A percentile compares a stretch with the other conserved stretches of the same genome.
These are phyloP conservation scores for Drosophila takahashii DNA, from an alignment of 1,140 invertebrate species.

Conservation along the genomic window DNA sequence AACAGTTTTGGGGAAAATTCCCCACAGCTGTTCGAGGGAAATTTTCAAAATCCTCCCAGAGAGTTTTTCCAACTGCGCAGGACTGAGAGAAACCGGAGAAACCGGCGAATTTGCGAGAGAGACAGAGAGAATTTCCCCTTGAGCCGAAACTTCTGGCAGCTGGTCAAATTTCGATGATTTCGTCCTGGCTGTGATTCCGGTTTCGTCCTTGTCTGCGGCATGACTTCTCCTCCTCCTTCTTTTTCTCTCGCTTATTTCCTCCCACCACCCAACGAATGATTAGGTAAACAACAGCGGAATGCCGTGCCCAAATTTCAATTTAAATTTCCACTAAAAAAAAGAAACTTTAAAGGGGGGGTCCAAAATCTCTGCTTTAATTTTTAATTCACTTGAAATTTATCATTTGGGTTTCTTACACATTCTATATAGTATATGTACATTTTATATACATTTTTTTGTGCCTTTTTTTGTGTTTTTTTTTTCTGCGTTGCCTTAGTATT, in stretches of 20 bases:
- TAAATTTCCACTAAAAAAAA: not conserved
- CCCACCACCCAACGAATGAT: constrained; percentile 23
- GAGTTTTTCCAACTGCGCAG: constrained; percentile 43
- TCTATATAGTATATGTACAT: not conserved
- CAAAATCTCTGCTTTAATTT: constrained; percentile 5
- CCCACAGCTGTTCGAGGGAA: constrained; percentile 18
- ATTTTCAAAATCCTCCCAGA: not conserved
- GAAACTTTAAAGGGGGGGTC: not conserved
- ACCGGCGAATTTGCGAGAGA: not conserved
- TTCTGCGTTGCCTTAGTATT: constrained; percentile 51
- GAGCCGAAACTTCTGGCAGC: constrained; percentile 20
- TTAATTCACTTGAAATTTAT: constrained; percentile 10
- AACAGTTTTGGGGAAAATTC: constrained; percentile 42
- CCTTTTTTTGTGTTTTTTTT: not conserved
- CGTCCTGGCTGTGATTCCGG: constrained; percentile 33
- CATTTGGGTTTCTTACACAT: constrained; percentile 1
- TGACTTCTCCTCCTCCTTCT: not conserved
- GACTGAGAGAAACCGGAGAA: constrained; percentile 9
- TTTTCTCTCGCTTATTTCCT: not conserved
- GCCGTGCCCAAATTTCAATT: constrained; percentile 8
- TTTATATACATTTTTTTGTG: not conserved
- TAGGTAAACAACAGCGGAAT: constrained; percentile 49
- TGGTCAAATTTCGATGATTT: constrained; percentile 12
- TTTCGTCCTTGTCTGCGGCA: constrained; percentile 38
- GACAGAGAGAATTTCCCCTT: not conserved